These are phyloP conservation scores for Scopus umbretta DNA, from an alignment of 2,113 vertebrate genomes.

Conservation along the genomic window DNA sequence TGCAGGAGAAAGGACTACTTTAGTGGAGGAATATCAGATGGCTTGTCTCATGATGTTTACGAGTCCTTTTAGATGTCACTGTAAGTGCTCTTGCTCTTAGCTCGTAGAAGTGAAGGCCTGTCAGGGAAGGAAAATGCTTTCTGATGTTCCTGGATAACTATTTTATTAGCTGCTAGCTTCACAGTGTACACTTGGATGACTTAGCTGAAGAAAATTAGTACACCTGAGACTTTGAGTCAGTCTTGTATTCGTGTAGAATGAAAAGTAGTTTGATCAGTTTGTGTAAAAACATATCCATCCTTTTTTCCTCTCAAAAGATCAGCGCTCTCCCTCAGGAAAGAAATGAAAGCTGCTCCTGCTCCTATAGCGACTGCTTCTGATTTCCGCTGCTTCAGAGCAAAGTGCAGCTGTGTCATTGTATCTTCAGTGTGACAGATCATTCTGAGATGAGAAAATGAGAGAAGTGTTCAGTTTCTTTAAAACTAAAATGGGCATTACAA, in stretches of 20 bases:
- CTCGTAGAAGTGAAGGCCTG: slow-evolving; percentile 59
- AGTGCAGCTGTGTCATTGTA: slow-evolving; percentile 50
- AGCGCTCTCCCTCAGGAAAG: slow-evolving; percentile 61
- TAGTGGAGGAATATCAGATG: not conserved
- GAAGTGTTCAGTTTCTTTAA: not conserved
- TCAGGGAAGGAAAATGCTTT: slow-evolving; percentile 48
- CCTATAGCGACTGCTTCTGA: slow-evolving; percentile 44
- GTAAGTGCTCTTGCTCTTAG: slow-evolving; percentile 45
- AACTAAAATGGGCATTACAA: not conserved
- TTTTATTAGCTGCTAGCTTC: slow-evolving; percentile 36
- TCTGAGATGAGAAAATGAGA: not conserved
- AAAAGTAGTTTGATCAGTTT: slow-evolving; percentile 66
- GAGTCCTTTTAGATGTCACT: slow-evolving; percentile 58
- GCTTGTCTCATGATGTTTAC: slow-evolving; percentile 24
- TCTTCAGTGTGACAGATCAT: slow-evolving; percentile 24
- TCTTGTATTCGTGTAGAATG: slow-evolving; percentile 63
- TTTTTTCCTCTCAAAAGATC: slow-evolving; percentile 59
- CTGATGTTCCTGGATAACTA: slow-evolving; percentile 43
- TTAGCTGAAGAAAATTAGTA: slow-evolving; percentile 37
- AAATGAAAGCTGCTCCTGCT: slow-evolving; percentile 51
- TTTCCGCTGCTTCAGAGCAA: slow-evolving; percentile 55
- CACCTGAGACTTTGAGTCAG: slow-evolving; percentile 61
- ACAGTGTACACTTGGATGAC: slow-evolving; percentile 14
- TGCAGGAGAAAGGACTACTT: not conserved
- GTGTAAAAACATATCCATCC: slow-evolving; percentile 55